Percentiles rank a stretch among this genome's conserved stretches.
These are phyloP conservation scores for Mayetiola destructor DNA, from an alignment of 2,888 invertebrate species.

Conservation along the genomic window DNA sequence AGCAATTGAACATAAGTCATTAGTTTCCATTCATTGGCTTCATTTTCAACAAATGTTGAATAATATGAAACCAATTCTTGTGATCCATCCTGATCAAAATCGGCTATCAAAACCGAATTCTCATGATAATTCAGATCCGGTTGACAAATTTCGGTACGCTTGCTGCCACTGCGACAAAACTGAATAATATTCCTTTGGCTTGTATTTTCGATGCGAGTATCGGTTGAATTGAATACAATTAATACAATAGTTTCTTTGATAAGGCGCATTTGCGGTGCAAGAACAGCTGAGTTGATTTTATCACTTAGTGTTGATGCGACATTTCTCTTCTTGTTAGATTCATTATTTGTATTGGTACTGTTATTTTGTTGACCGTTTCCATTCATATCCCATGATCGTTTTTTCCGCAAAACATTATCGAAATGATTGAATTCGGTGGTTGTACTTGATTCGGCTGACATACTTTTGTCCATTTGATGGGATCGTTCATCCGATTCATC, in stretches of 20 bases:
- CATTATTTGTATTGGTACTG: not conserved
- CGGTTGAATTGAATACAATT: slow-evolving; percentile 60
- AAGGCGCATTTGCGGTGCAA: slow-evolving; percentile 34
- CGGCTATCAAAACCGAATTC: slow-evolving; percentile 56
- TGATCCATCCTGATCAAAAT: slow-evolving; percentile 59
- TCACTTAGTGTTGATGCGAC: not conserved
- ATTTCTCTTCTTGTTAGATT: not conserved
- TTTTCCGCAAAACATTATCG: slow-evolving; percentile 16
- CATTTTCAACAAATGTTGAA: slow-evolving; percentile 43
- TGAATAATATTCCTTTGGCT: slow-evolving; percentile 65
- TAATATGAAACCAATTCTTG: slow-evolving; percentile 65
- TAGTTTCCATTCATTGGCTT: slow-evolving; percentile 41
- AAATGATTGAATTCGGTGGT: slow-evolving; percentile 20
- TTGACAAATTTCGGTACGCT: slow-evolving; percentile 42
- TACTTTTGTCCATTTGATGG: slow-evolving; percentile 16
- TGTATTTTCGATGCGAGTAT: slow-evolving; percentile 59
- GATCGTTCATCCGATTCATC: slow-evolving; percentile 18
- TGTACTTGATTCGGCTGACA: slow-evolving; percentile 14
- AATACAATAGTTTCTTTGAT: slow-evolving; percentile 61
- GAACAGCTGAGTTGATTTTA: not conserved
- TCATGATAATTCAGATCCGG: slow-evolving; percentile 60
- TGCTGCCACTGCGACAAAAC: slow-evolving; percentile 43
- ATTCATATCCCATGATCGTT: slow-evolving; percentile 17
- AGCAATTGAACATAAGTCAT: slow-evolving; percentile 54
- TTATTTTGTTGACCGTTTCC: not conserved